Conservation (phyloP, 2,113 vertebrate species). For the Sylvia atricapilla region DNA sequence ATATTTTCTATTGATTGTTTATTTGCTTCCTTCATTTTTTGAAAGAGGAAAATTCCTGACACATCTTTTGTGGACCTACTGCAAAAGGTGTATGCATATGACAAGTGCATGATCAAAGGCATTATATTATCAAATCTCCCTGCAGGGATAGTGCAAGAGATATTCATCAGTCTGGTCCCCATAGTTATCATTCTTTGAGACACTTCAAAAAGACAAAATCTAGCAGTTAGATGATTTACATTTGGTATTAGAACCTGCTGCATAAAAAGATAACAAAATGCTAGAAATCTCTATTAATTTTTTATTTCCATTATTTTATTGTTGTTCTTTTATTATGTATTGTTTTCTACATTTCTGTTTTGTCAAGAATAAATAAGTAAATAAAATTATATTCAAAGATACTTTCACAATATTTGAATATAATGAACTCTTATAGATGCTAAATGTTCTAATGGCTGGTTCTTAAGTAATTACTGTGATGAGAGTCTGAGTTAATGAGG, state of each 20-base stretch:
- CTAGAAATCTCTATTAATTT: neutral
- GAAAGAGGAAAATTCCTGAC: neutral
- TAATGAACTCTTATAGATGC: neutral
- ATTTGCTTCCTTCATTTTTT: neutral
- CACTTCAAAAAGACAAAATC: neutral
- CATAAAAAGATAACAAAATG: neutral
- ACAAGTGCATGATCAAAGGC: neutral
- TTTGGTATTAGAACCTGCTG: neutral
- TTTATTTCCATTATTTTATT: neutral
- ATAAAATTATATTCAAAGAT: neutral
- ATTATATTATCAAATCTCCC: neutral
- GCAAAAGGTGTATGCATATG: neutral
- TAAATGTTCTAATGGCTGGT: neutral
- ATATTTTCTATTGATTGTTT: neutral
- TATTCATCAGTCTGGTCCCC: neutral
- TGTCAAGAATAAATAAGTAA: neutral
- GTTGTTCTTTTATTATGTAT: neutral
- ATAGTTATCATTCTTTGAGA: neutral
- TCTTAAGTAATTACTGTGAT: neutral
- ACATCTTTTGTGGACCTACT: neutral
- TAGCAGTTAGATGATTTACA: neutral
- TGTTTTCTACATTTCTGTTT: neutral
- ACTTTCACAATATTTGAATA: neutral
- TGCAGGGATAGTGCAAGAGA: neutral
- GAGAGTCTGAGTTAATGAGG: neutral